Evolutionary conservation across 1,140 invertebrate species (phyloP), one percentile per base, ranked within the genome.

Genomic region (Drosophila ercepeae): DNA sequence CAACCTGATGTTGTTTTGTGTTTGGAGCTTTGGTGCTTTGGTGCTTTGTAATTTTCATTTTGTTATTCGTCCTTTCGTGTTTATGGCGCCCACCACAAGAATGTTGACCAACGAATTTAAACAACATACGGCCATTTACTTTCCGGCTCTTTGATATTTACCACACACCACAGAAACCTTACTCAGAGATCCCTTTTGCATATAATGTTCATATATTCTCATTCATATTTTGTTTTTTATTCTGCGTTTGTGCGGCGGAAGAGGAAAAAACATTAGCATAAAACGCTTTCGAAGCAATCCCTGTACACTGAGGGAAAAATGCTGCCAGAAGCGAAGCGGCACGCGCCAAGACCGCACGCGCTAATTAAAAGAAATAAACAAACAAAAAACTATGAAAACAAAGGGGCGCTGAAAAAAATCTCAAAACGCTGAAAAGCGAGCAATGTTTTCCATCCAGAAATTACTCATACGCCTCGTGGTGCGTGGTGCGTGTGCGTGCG

Each of bases 361-460:
- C 81, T 79, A 86, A 84, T 84, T 86, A 84, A 78, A 84, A 83
- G 75, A 75, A 83, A 75, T 61, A 84, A 70, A 45, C 54, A 84
- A 71, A 61, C 50, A 51, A 52, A 78, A 60, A 72, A 59, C 41
- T 41, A 73, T 63, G 57, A 60, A 64, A 45, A 48, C 14, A 69
- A 58, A 45, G 46, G 25, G 29, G 21, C 21, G 21, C 21, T 21
- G 21, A n/a, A n/a, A n/a, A n/a, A n/a, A n/a, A n/a, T n/a, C n/a
- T n/a, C n/a, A n/a, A n/a, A n/a, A n/a, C 11, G 27, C 23, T 32
- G 42, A 51, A 64, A 16, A 29, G 25, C 23, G 42, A 16, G 19
- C 13, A n/a, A 13, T 52, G 25, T 27, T 53, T 55, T 19, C 29
- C 27, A 39, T n/a, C 21, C 13, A 46, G 11, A 44, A 34, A 84